phyloP scores from a whole-genome alignment of 1,140 invertebrate genomes.

The Temnothorax nylanderi region DNA sequence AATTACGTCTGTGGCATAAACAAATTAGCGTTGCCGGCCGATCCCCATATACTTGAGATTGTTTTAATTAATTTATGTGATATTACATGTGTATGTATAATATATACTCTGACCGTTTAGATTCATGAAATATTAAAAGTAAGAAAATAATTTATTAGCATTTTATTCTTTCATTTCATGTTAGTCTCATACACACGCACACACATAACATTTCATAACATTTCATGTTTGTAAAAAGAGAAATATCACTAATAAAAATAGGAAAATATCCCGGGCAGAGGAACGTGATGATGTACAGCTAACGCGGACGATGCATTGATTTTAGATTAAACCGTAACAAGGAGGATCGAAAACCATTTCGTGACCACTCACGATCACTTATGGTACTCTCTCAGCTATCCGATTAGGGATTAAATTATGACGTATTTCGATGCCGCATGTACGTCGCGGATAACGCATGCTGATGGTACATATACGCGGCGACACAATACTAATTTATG shows the following conservation, averaged over 20 bases:
- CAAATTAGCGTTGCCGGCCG: constrained; percentile 57
- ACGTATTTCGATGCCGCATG: constrained; percentile 64
- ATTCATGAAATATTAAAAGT: not conserved
- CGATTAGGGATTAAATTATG: constrained; percentile 73
- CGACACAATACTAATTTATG: constrained; percentile 67
- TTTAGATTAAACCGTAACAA: constrained; percentile 57
- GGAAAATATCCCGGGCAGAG: not conserved
- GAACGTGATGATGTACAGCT: not conserved
- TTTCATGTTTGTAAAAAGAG: not conserved
- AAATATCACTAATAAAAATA: not conserved
- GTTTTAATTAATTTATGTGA: constrained; percentile 46
- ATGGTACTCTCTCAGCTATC: constrained; percentile 62
- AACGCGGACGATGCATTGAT: constrained; percentile 45
- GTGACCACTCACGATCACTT: constrained; percentile 62
- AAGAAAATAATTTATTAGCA: constrained; percentile 1
- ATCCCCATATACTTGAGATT: not conserved
- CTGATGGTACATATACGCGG: constrained; percentile 55
- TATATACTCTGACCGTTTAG: not conserved
- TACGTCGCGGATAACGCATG: constrained; percentile 68
- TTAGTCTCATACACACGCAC: not conserved
- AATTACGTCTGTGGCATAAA: constrained; percentile 65
- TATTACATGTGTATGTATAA: not conserved
- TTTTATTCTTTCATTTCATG: not conserved
- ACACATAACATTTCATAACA: not conserved
- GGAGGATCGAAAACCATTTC: constrained; percentile 67